These are phyloP conservation scores for Blastomussa wellsi DNA, from an alignment of 92 coral and sea anemone species.

Conservation along the genomic window DNA sequence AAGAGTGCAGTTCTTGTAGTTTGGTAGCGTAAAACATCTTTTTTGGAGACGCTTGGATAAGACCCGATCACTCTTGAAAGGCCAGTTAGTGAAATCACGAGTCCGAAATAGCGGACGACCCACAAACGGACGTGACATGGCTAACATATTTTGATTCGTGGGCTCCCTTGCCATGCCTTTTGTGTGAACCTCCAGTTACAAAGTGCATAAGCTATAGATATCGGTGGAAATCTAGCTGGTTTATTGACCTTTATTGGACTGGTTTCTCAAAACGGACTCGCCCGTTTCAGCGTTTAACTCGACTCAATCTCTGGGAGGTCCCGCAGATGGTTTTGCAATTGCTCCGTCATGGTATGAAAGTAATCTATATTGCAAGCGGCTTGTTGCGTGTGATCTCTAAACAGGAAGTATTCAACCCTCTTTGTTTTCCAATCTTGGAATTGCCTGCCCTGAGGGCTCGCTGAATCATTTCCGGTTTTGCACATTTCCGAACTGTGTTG, in stretches of 20 bases:
- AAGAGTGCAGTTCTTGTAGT: neutral
- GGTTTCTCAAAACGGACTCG: neutral
- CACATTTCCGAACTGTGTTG: conserved; percentile 8
- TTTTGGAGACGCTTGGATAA: too few relatives aligned
- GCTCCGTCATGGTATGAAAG: conserved; percentile 16
- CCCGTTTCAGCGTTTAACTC: neutral
- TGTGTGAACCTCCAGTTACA: neutral
- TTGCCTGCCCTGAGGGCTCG: conserved; percentile 1
- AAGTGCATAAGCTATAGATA: neutral
- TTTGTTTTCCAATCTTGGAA: conserved; percentile 25
- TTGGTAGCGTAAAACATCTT: neutral
- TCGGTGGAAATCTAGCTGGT: neutral
- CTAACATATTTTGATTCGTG: neutral
- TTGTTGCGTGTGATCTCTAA: conserved; percentile 29
- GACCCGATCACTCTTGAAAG: neutral
- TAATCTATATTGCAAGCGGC: conserved; percentile 19
- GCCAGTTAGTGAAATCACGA: neutral
- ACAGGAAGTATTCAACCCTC: conserved; percentile 33
- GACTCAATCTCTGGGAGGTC: conserved; percentile 12
- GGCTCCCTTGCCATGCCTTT: neutral
- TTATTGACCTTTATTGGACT: neutral
- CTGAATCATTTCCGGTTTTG: conserved; percentile 38
- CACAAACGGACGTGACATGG: neutral
- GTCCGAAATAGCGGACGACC: neutral
- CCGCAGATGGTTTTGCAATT: conserved; percentile 38